Conservation (phyloP, 2,797 vertebrate genomes). For the Catostomus latipinnis region DNA sequence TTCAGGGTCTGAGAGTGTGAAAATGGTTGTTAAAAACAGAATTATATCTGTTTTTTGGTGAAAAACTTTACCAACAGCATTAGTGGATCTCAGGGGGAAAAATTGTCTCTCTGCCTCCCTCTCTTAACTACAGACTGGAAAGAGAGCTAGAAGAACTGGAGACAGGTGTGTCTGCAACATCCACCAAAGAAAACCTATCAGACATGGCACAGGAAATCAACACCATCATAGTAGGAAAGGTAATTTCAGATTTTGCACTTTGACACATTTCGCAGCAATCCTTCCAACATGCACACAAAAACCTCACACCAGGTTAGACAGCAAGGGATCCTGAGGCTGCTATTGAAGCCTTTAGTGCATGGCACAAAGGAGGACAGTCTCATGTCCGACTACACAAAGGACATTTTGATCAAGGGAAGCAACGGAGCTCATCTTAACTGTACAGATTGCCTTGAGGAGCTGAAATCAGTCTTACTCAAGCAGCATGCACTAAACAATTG, state of each 20-base stretch:
- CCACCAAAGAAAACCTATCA: conserved; percentile 73
- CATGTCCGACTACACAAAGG: conserved; percentile 21
- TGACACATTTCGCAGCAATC: not conserved
- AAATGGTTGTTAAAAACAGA: no score
- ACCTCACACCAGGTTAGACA: not conserved
- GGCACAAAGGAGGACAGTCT: conserved; percentile 13
- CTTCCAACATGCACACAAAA: not conserved
- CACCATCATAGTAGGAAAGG: conserved; percentile 63
- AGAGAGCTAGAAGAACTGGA: conserved; percentile 83
- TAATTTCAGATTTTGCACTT: conserved; percentile 38
- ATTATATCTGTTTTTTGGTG: no score
- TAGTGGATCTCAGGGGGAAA: no score
- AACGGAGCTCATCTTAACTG: not conserved
- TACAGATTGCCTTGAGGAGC: not conserved
- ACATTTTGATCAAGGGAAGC: conserved; percentile 31
- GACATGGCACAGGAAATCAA: conserved; percentile 54
- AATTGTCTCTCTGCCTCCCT: not conserved
- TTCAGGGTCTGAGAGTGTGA: no score
- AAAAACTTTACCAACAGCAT: no score
- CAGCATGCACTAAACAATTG: not conserved
- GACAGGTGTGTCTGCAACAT: conserved; percentile 69
- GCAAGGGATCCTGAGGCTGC: conserved; percentile 4
- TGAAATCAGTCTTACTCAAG: not conserved
- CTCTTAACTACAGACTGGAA: conserved; percentile 79
- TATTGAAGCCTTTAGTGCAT: conserved; percentile 13